Evolutionary conservation across 1,140 invertebrate genomes (phyloP).

Genomic region (Ptiloglossa arizonensis): DNA sequence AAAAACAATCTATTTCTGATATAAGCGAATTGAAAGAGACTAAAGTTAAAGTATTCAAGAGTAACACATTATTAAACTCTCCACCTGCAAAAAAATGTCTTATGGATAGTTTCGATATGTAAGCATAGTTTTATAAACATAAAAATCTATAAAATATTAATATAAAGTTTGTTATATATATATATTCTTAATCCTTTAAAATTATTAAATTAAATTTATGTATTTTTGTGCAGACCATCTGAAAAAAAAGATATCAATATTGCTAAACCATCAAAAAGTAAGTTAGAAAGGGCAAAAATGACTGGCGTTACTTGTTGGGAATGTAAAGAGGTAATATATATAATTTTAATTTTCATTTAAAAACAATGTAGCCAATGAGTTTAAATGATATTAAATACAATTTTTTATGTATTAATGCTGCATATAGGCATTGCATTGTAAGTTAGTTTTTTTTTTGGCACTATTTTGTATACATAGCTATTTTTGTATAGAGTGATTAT

Average conservation of each 20-base stretch:
- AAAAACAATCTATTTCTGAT: slow-evolving; percentile 21
- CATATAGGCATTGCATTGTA: slow-evolving; percentile 19
- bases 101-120: slow-evolving; percentile 63
- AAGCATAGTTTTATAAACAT: slow-evolving; percentile 43
- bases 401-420: slow-evolving; percentile 1
- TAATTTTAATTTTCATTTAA: slow-evolving; percentile 17
- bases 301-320: slow-evolving; percentile 76
- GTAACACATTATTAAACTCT: slow-evolving; percentile 38
- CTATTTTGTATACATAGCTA: slow-evolving; percentile 14
- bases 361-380: neutral
- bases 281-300: slow-evolving; percentile 74
- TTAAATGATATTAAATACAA: slow-evolving; percentile 11
- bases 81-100: slow-evolving; percentile 55
- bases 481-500: slow-evolving; percentile 14
- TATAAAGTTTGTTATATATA: slow-evolving; percentile 5
- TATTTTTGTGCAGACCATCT: slow-evolving; percentile 52
- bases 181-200: neutral
- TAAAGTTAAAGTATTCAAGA: slow-evolving; percentile 35
- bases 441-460: neutral
- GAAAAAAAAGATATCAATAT: slow-evolving; percentile 58
- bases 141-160: neutral
- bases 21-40: neutral
- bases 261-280: slow-evolving; percentile 73
- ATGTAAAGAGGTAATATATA: slow-evolving; percentile 75
- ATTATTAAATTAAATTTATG: neutral